Evolutionary conservation across 2,797 vertebrate species (phyloP), one percentile per base, ranked within the genome.

Genomic region (Tolypeutes matacus): DNA sequence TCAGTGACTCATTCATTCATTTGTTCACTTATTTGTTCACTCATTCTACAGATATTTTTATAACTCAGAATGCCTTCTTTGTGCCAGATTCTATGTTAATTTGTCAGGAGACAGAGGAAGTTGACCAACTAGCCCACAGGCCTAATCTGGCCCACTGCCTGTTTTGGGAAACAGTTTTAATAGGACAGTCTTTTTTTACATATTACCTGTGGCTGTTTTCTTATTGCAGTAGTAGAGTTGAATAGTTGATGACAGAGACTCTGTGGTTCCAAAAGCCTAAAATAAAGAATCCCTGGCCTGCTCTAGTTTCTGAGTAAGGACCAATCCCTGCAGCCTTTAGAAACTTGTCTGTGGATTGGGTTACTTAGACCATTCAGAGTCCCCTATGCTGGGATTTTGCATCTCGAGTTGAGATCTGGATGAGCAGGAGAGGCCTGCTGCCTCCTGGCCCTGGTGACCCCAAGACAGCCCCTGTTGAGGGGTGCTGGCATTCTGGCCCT

Each of bases 81-180:
- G 8, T 86, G 69, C 94, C 49, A 36, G 53, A 18, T 86, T 29
- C 51, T 69, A 0, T 39, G 58, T 81, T 65, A 76, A 1, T 31
- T 75, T 92, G 39, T 84, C 62, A 75, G 76, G 70, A 89, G 65
- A 84, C 15, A 51, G 51, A 56, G 56, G 51, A 70, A 17, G 51
- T 73, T 36, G 83, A 42, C 88, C 56, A 62, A 60, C 49, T 39
- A 23, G 11, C 39, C 42, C 72, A 9, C 6, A 17, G 21, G 25
- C n/a, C n/a, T 85, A 27, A 25, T 39, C 25, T 31, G 56, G 34
- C 73, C 81, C 12, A 17, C 60, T 90, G 14, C 86, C 31, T 81
- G 4, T 65, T 86, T 91, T 53, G 91, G 51, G 82, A 42, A 94
- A 29, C 86, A 78, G 77, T 73, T 80, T 67, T 75, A n/a, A 1